phyloP scores from a whole-genome alignment of 2,888 invertebrate species.

The Stenoptilia bipunctidactyla region DNA sequence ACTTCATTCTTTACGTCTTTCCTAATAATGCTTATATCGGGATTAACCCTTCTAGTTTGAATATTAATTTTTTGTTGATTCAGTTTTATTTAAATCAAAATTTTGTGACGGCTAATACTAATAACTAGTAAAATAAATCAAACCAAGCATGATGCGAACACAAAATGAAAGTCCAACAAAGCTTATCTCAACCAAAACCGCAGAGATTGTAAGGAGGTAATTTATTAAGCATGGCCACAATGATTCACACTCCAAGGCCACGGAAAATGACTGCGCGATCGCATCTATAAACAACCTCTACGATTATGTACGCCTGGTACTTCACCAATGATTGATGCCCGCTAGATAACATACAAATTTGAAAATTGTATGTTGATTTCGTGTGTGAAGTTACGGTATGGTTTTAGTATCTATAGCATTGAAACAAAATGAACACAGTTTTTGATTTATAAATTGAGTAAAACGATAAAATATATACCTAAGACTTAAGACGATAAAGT shows the following conservation, averaged over 20 bases:
- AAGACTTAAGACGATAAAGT: too few species aligned
- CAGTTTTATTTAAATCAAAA: too few species aligned
- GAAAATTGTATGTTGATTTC: slow-evolving; percentile 14
- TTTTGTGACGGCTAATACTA: too few species aligned
- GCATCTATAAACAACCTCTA: slow-evolving; percentile 5
- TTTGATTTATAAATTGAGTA: too few species aligned
- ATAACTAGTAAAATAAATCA: too few species aligned
- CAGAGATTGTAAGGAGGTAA: not conserved
- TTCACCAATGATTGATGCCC: slow-evolving; percentile 26
- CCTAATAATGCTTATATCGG: too few species aligned
- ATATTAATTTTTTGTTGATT: too few species aligned
- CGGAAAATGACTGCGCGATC: slow-evolving; percentile 3
- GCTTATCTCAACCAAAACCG: not conserved
- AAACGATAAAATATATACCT: too few species aligned
- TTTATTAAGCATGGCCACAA: slow-evolving; percentile 2
- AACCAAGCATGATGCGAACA: too few species aligned
- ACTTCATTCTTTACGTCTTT: too few species aligned
- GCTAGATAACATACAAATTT: slow-evolving; percentile 20
- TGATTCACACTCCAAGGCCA: slow-evolving; percentile 6
- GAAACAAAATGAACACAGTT: too few species aligned
- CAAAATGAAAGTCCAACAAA: not conserved
- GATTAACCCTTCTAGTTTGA: too few species aligned
- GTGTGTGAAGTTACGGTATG: not conserved
- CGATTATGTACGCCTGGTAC: slow-evolving; percentile 26
- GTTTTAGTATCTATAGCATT: not conserved